Conservation (phyloP, 1,140 invertebrate species). For the Solenopsis fugax region DNA sequence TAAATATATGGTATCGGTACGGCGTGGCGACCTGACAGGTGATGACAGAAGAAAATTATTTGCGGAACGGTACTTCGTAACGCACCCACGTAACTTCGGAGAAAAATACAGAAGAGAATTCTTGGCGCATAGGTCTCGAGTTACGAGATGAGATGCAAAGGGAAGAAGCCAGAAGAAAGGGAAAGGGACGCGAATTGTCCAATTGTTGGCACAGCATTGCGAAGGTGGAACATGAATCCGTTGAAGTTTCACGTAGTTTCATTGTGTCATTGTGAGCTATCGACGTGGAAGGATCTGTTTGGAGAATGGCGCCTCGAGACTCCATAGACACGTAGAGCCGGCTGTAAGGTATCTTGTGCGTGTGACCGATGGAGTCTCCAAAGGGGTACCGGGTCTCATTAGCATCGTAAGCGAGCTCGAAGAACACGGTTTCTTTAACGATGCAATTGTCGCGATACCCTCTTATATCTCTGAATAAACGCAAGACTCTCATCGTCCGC, state of each 20-base stretch:
- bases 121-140: neutral
- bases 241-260: slow-evolving; percentile 5
- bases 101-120: neutral
- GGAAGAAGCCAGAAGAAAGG: neutral
- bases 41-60: neutral
- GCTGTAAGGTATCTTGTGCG: slow-evolving; percentile 8
- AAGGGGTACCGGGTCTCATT: slow-evolving; percentile 29
- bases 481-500: neutral
- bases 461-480: neutral
- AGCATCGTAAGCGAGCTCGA: slow-evolving; percentile 17
- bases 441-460: neutral
- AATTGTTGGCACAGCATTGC: neutral
- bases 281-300: neutral
- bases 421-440: neutral
- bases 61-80: neutral
- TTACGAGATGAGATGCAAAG: neutral
- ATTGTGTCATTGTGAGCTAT: neutral
- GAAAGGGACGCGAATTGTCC: neutral
- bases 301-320: neutral
- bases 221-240: neutral
- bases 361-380: neutral
- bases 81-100: neutral
- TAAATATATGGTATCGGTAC: slow-evolving; percentile 6
- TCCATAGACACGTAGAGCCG: neutral
- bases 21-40: neutral